phyloP scores from a whole-genome alignment of 1,140 invertebrate genomes.

The Drosophila pallidifrons region DNA sequence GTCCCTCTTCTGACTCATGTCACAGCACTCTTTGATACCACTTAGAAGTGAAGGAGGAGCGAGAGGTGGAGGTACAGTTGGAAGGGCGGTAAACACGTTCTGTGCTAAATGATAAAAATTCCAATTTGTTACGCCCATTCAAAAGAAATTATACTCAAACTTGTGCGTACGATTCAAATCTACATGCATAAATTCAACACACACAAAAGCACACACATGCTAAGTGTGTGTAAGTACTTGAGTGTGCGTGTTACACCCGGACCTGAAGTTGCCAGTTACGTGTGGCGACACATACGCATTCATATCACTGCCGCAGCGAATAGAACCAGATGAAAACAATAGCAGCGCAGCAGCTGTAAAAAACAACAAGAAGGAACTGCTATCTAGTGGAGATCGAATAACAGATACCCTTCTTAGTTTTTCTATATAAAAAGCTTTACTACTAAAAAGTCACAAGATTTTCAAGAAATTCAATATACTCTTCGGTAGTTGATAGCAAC shows the following conservation, averaged over 20 bases:
- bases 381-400: not conserved
- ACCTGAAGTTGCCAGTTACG: conserved; percentile 27
- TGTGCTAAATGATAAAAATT: conserved; percentile 55
- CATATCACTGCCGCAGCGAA: conserved; percentile 23
- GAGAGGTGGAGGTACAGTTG: no score
- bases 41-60: no score
- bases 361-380: conserved; percentile 6
- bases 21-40: not conserved
- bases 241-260: conserved; percentile 8
- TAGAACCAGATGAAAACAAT: conserved; percentile 46
- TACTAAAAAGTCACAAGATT: not conserved
- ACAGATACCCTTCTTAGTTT: not conserved
- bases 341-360: conserved; percentile 16
- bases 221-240: not conserved
- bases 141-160: conserved; percentile 48
- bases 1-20: not conserved
- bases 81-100: conserved; percentile 44
- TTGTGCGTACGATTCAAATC: conserved; percentile 35
- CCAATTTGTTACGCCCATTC: conserved; percentile 50
- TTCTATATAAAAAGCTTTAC: not conserved
- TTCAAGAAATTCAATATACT: not conserved
- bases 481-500: conserved; percentile 9
- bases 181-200: conserved; percentile 33
- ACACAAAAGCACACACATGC: not conserved
- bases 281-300: conserved; percentile 13